Evolutionary conservation across 1,140 invertebrate genomes (phyloP).

Genomic region (Calephelis virginiensis): DNA sequence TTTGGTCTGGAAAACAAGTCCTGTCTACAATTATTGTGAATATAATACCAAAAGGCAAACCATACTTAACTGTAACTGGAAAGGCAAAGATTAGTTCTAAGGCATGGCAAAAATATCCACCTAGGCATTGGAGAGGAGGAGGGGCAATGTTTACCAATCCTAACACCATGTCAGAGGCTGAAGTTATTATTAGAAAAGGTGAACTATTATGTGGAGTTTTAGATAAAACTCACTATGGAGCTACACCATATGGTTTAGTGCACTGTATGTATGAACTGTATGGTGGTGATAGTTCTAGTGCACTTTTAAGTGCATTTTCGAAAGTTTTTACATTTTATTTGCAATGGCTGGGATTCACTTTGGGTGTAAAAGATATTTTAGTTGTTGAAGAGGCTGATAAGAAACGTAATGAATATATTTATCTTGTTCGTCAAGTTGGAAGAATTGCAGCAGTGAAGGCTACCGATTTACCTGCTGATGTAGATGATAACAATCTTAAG

Average conservation of each 20-base stretch:
- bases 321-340: conserved; percentile 95
- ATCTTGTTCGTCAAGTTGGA: conserved; percentile 82
- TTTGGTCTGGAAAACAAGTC: conserved; percentile 99
- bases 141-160: conserved; percentile 79
- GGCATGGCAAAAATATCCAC: conserved; percentile 83
- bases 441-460: conserved; percentile 84
- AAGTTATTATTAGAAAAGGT: conserved; percentile 94
- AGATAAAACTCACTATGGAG: conserved; percentile 98
- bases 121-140: conserved; percentile 81
- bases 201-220: conserved; percentile 95
- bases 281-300: conserved; percentile 90
- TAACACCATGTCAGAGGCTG: conserved; percentile 90
- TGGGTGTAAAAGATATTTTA: conserved; percentile 97
- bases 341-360: conserved; percentile 94
- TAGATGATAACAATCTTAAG: conserved; percentile 79
- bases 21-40: conserved; percentile 94
- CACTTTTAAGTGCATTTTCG: conserved; percentile 92
- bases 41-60: conserved; percentile 86
- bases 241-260: conserved; percentile 94
- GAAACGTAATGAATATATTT: conserved; percentile 85
- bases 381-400: conserved; percentile 86
- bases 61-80: conserved; percentile 87
- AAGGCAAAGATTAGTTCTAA: conserved; percentile 91
- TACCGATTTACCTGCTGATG: conserved; percentile 82
- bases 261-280: conserved; percentile 97